phyloP scores from a whole-genome alignment of 2,888 invertebrate genomes.

The Drosophila koepferae region DNA sequence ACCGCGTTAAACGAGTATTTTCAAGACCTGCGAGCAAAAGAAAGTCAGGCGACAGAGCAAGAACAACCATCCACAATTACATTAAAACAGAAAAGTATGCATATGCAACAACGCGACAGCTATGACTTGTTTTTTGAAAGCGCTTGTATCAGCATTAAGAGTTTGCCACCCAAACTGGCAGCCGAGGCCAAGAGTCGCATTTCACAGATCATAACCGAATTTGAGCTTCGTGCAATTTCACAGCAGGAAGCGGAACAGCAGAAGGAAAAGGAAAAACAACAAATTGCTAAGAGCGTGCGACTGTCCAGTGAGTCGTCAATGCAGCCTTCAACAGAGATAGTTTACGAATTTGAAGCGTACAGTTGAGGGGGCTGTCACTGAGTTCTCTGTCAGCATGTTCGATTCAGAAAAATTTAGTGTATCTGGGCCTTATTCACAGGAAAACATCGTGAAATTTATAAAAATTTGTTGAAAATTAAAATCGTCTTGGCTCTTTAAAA shows the following conservation, averaged over 20 bases:
- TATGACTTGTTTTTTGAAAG: slow-evolving; percentile 82
- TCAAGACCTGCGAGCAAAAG: slow-evolving; percentile 28
- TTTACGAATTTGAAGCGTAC: slow-evolving; percentile 62
- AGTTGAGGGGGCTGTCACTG: slow-evolving; percentile 42
- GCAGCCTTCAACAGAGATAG: slow-evolving; percentile 37
- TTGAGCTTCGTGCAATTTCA: slow-evolving; percentile 80
- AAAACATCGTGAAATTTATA: slow-evolving; percentile 25
- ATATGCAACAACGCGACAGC: slow-evolving; percentile 56
- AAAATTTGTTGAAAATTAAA: slow-evolving; percentile 34
- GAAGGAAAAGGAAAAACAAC: slow-evolving; percentile 18
- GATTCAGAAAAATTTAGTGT: slow-evolving; percentile 9
- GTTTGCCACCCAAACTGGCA: slow-evolving; percentile 77
- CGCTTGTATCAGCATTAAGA: slow-evolving; percentile 77
- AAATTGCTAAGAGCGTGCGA: slow-evolving; percentile 10
- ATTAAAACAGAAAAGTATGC: neutral
- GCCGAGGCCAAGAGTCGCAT: slow-evolving; percentile 79
- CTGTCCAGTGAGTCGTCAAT: slow-evolving; percentile 14
- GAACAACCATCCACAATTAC: neutral
- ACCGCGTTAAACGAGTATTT: slow-evolving; percentile 56
- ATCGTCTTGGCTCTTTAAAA: neutral
- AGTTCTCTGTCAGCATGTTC: slow-evolving; percentile 21
- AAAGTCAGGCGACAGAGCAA: neutral
- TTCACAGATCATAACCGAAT: slow-evolving; percentile 78
- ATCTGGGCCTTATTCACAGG: slow-evolving; percentile 18
- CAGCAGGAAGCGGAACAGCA: slow-evolving; percentile 62